A percentile compares a stretch with the other conserved stretches of the same genome.
phyloP scores from a whole-genome alignment of 2,888 invertebrate species.

The Muscina levida region DNA sequence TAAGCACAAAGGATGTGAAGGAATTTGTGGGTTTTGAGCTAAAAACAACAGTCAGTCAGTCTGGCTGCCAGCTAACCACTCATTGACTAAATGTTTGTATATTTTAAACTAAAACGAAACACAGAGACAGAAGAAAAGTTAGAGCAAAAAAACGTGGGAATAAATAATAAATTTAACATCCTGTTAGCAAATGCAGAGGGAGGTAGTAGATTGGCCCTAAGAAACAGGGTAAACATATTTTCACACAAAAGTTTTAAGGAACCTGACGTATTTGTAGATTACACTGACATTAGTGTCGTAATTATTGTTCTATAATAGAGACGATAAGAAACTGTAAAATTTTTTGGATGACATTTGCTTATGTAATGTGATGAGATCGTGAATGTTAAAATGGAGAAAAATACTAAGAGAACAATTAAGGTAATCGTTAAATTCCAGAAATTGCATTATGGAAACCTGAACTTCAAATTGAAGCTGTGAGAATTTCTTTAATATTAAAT shows the following conservation, averaged over 20 bases:
- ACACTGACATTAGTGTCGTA: neutral
- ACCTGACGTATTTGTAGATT: neutral
- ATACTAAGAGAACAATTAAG: too few relatives aligned
- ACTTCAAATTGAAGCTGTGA: too few relatives aligned
- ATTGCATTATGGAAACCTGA: too few relatives aligned
- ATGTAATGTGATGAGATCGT: neutral
- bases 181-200: conserved; percentile 43
- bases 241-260: neutral
- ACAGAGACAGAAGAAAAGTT: neutral
- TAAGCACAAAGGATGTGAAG: conserved; percentile 51
- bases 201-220: too few relatives aligned
- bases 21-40: conserved; percentile 59
- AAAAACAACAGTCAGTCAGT: conserved; percentile 1
- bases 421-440: too few relatives aligned
- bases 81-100: conserved; percentile 50
- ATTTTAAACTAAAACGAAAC: conserved; percentile 39
- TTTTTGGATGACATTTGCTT: conserved; percentile 20
- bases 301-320: conserved; percentile 16
- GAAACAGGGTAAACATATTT: neutral
- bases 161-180: conserved; percentile 50
- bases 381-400: too few relatives aligned
- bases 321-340: conserved; percentile 4
- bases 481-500: too few relatives aligned
- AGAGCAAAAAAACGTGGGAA: conserved; percentile 60
- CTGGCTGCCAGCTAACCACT: too few relatives aligned